phyloP scores from a whole-genome alignment of 2,113 vertebrate species.

The Aldabrachelys gigantea region DNA sequence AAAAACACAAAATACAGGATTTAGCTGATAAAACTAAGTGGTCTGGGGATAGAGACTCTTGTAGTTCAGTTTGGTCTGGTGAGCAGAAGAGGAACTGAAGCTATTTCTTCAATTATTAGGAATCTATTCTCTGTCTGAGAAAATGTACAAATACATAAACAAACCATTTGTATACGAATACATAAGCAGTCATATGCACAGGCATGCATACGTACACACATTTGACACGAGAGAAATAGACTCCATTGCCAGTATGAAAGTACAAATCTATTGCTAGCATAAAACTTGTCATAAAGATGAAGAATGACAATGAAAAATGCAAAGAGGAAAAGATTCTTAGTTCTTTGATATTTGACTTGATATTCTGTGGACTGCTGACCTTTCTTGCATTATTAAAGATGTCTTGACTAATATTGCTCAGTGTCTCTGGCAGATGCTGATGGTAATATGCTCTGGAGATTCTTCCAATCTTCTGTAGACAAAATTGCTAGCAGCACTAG shows the following conservation, averaged over 20 bases:
- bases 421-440: slow-evolving; percentile 46
- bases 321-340: slow-evolving; percentile 19
- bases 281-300: neutral
- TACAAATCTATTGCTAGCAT: neutral
- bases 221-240: neutral
- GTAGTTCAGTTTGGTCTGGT: neutral
- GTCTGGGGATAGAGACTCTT: neutral
- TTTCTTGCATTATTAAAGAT: slow-evolving; percentile 71
- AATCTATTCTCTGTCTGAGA: neutral
- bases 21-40: neutral
- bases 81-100: neutral
- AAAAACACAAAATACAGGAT: neutral
- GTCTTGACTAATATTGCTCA: slow-evolving; percentile 47
- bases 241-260: neutral
- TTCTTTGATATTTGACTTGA: slow-evolving; percentile 22
- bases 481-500: slow-evolving; percentile 25
- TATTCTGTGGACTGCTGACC: slow-evolving; percentile 57
- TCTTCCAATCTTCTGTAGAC: neutral
- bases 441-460: slow-evolving; percentile 47
- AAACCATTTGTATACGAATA: neutral
- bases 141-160: neutral
- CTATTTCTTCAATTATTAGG: neutral
- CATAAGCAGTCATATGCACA: neutral
- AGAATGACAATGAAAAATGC: slow-evolving; percentile 1
- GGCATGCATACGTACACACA: neutral